These are phyloP conservation scores for Pelecanus crispus DNA, from an alignment of 2,113 vertebrate genomes.

Conservation along the genomic window DNA sequence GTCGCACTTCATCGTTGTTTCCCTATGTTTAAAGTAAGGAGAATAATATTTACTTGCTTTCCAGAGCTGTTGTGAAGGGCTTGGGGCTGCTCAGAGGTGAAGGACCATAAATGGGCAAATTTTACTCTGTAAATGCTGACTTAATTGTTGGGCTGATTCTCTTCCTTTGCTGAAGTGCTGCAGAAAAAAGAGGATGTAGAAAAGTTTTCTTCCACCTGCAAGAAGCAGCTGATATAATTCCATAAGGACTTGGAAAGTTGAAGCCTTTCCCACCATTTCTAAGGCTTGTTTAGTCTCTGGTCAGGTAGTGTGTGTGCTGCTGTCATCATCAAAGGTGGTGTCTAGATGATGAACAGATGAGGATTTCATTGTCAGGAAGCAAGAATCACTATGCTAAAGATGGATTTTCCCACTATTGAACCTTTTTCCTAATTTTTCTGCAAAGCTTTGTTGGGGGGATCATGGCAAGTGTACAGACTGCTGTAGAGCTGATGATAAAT, in stretches of 20 bases:
- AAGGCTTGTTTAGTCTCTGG: neutral
- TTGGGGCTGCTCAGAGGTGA: neutral
- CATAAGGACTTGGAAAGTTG: neutral
- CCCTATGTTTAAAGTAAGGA: neutral
- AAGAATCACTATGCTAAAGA: neutral
- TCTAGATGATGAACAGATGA: neutral
- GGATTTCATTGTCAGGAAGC: neutral
- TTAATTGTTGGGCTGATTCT: neutral
- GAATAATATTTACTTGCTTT: slow-evolving; percentile 15
- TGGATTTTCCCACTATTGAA: neutral
- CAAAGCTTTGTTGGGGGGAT: neutral
- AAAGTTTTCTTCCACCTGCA: neutral
- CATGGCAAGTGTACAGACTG: neutral
- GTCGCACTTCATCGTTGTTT: neutral
- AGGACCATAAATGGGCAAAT: neutral
- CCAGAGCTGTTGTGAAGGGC: neutral
- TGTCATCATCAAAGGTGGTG: neutral
- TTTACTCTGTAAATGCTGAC: neutral
- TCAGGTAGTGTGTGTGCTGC: neutral
- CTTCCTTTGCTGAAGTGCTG: neutral
- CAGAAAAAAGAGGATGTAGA: neutral
- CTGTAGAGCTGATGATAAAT: neutral
- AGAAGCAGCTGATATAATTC: neutral
- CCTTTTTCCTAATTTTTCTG: neutral
- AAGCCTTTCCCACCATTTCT: neutral